Conservation (phyloP, 2,888 invertebrate genomes). For the Nymphalis urticae region DNA sequence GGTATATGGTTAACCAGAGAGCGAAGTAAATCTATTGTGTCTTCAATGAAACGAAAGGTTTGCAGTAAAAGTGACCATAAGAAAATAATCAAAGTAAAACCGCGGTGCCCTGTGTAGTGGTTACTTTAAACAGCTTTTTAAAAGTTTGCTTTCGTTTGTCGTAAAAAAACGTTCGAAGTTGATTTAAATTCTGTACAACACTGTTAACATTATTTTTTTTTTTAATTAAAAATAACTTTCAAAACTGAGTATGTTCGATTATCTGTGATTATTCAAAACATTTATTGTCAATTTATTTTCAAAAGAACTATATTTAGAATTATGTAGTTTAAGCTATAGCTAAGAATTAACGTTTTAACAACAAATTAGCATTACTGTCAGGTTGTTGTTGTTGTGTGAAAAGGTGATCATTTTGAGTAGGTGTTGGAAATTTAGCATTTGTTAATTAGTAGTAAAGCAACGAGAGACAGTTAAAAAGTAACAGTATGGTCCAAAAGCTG, state of each 20-base stretch:
- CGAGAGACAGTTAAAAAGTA: no score
- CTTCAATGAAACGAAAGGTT: constrained; percentile 20
- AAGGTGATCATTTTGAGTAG: no score
- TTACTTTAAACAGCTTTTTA: constrained; percentile 40
- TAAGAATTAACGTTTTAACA: no score
- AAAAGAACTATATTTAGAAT: no score
- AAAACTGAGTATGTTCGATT: background rate
- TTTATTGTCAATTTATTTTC: no score
- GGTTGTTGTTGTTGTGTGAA: no score
- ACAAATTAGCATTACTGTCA: no score
- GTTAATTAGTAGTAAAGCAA: no score
- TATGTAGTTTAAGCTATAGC: no score
- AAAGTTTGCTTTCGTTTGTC: constrained; percentile 41
- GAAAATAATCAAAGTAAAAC: constrained; percentile 34
- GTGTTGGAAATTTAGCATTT: no score
- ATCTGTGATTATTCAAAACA: background rate
- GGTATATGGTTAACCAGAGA: constrained; percentile 22
- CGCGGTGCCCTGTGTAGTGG: constrained; percentile 38
- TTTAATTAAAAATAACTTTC: background rate
- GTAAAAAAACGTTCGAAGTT: constrained; percentile 37
- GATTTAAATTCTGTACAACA: constrained; percentile 37
- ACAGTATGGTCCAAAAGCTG: no score
- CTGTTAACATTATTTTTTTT: constrained; percentile 10
- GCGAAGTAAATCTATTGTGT: constrained; percentile 19
- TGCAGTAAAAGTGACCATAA: constrained; percentile 29